Conservation (phyloP, 2,113 vertebrate genomes). For the Urocitellus parryii region DNA sequence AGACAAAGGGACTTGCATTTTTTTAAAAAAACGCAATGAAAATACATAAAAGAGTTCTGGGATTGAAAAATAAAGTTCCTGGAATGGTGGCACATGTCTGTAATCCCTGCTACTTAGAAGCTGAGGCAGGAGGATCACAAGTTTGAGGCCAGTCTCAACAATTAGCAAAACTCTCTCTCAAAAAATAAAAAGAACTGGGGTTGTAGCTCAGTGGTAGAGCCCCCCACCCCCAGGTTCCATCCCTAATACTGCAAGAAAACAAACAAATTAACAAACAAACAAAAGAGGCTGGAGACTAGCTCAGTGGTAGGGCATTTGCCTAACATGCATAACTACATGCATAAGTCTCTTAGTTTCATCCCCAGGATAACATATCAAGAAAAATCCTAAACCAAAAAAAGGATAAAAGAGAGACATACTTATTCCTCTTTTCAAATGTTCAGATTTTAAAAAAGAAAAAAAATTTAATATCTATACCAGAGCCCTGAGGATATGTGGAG, state of each 20-base stretch:
- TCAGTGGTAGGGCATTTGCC: neutral
- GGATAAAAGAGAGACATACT: neutral
- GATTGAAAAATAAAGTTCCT: no score
- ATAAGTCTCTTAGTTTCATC: neutral
- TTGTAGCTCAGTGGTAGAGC: no score
- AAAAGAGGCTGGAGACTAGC: neutral
- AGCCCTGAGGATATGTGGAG: neutral
- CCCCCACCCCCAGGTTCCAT: no score
- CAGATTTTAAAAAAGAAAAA: neutral
- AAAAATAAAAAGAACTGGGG: no score
- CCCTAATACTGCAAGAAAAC: no score
- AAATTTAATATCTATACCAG: slow-evolving; percentile 6
- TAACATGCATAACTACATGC: no score
- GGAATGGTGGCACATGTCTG: no score
- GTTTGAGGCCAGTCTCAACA: no score
- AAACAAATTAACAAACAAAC: no score
- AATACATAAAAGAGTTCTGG: neutral
- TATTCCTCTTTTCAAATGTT: neutral
- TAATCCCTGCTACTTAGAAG: no score
- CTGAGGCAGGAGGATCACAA: no score
- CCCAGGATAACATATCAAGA: neutral
- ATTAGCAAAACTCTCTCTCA: no score
- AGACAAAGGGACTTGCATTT: slow-evolving; percentile 7
- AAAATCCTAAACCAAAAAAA: neutral
- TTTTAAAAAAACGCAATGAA: slow-evolving; percentile 20